phyloP scores from a whole-genome alignment of 2,797 vertebrate species.

The Gallinago solitaria region DNA sequence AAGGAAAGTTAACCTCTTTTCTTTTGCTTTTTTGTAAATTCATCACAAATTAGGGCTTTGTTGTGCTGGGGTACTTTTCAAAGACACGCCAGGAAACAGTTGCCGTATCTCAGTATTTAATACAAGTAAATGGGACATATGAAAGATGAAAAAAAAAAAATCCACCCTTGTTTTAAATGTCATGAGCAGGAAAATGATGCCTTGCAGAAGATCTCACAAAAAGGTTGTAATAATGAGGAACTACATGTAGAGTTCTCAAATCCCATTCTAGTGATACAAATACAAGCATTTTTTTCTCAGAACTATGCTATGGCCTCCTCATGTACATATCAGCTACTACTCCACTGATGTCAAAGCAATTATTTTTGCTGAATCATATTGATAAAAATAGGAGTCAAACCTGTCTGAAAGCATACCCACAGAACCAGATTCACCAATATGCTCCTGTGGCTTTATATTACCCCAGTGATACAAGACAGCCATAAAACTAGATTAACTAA shows the following conservation, averaged over 20 bases:
- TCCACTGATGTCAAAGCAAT: background rate
- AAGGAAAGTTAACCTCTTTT: background rate
- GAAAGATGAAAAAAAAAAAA: background rate
- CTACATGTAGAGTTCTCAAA: background rate
- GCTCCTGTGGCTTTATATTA: background rate
- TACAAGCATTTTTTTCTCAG: background rate
- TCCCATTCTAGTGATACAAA: background rate
- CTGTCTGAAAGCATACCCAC: background rate
- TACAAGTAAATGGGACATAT: background rate
- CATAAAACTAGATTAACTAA: slow-evolving; percentile 42
- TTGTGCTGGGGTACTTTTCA: background rate
- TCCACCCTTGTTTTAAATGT: background rate
- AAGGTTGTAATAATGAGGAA: background rate
- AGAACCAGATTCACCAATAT: background rate
- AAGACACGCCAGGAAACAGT: background rate
- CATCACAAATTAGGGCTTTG: background rate
- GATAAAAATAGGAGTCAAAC: background rate
- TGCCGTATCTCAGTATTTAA: background rate
- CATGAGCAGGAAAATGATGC: background rate
- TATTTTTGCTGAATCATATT: background rate
- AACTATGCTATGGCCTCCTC: background rate
- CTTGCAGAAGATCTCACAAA: background rate
- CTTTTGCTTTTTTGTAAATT: background rate
- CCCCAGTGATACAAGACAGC: background rate
- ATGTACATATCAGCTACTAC: background rate